These are phyloP conservation scores for Calephelis nemesis DNA, from an alignment of 1,140 invertebrate species.

Conservation along the genomic window DNA sequence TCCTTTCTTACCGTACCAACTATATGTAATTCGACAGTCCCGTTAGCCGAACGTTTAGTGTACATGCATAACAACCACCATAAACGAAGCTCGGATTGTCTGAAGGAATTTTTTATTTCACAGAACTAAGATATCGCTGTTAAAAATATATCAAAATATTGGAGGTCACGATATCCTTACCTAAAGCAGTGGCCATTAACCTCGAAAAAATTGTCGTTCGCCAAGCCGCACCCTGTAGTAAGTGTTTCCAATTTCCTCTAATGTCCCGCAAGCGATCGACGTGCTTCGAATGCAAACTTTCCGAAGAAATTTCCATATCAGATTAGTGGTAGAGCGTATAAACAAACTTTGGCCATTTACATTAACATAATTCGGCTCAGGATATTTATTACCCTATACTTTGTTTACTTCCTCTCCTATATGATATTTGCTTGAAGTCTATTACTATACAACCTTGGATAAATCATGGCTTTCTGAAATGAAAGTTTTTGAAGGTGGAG, in stretches of 20 bases:
- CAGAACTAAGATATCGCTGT: background rate
- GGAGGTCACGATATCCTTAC: background rate
- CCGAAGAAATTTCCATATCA: slow-evolving; percentile 29
- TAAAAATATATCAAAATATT: background rate
- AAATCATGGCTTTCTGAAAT: background rate
- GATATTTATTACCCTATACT: slow-evolving; percentile 22
- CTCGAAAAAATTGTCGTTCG: slow-evolving; percentile 1
- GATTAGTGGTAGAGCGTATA: slow-evolving; percentile 23
- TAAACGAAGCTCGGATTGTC: no score
- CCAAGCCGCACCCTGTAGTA: background rate
- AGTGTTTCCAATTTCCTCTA: slow-evolving; percentile 24
- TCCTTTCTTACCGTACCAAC: no score
- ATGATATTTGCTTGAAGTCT: slow-evolving; percentile 7
- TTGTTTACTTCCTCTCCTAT: slow-evolving; percentile 22
- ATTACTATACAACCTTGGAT: background rate
- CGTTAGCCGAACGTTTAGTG: no score
- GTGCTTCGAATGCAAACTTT: slow-evolving; percentile 16
- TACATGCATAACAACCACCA: no score
- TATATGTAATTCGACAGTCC: no score
- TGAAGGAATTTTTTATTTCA: no score
- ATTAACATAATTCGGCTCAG: slow-evolving; percentile 22
- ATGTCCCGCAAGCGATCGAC: slow-evolving; percentile 20
- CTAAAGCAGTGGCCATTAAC: background rate
- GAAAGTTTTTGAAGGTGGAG: background rate
- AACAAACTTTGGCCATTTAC: slow-evolving; percentile 26